Base-by-base conservation (phyloP, 2,797 vertebrate species). In the Ceyx erithaca region DNA sequence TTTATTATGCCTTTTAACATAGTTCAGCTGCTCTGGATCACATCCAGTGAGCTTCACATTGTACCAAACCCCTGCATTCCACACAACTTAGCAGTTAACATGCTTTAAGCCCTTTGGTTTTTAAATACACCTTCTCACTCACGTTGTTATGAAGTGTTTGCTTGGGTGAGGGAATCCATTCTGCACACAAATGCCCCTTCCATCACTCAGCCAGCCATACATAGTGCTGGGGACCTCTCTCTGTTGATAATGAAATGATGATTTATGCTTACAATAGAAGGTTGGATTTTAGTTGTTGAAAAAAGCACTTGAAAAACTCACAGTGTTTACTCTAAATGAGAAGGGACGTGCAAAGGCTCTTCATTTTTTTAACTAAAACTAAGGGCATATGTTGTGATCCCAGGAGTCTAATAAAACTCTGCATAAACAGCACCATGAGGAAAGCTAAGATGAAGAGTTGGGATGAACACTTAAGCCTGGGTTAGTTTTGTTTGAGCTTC, bases 1-100 rank as follows among this genome's bases (percentile, higher is more conserved):
- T 94, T 96, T 95, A 91, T 96, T 96, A 92, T 86, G 93, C 91
- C 92, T 97, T 95, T 95, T 95, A 95, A 96, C 94, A 94, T 89
- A 92, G 94, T 87, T 95, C 93, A 96, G 95, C 83, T 96, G 96
- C 93, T 82, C 91, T 96, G 96, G 96, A 97, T 93, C 85, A 45
- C 21, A 91, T 90, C 95, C 93, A 96, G 86, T 14, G 54, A 80
- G 72, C 90, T 85, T 93, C 95, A 95, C 89, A 92, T 96, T 97
- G 97, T 96, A 93, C 80, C 90, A 95, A 95, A 93, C 80, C 28
- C 45, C 78, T 69, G 52, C 71, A 91, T 88, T 93, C 81, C 51
- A 7, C n/a, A 51, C 87, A 87, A 93, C 64, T 96, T 94, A 72
- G 37, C 18, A 77, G 91, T 88, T 55, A 95, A 85, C 70, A n/a